These are phyloP conservation scores for Amphiprion clarkii DNA, from an alignment of 2,797 vertebrate species.

Conservation along the genomic window DNA sequence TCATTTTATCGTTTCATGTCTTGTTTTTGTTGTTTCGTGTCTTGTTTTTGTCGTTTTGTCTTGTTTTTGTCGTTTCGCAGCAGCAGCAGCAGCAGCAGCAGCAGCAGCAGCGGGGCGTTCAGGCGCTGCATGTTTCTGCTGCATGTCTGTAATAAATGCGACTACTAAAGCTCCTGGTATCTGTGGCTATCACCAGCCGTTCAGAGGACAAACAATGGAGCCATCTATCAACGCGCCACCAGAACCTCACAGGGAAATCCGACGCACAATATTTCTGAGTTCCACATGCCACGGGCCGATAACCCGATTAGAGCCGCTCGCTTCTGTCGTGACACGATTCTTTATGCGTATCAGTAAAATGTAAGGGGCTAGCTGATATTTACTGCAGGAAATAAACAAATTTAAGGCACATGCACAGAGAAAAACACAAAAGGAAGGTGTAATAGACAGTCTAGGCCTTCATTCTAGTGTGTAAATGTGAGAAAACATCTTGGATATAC, in stretches of 20 bases:
- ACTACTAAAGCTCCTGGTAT: constrained; percentile 66
- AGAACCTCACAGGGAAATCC: constrained; percentile 39
- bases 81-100: constrained; percentile 48
- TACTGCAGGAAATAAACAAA: constrained; percentile 38
- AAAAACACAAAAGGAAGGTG: no score
- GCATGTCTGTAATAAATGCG: constrained; percentile 74
- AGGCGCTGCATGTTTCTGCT: constrained; percentile 67
- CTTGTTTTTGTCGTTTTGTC: no score
- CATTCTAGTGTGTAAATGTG: no score
- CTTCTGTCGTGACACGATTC: constrained; percentile 34
- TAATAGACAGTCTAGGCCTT: no score
- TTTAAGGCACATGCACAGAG: constrained; percentile 21
- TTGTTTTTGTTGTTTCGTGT: no score
- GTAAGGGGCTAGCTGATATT: constrained; percentile 36
- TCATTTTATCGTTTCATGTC: no score
- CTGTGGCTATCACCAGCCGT: constrained; percentile 71
- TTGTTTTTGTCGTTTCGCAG: no score
- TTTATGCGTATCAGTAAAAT: constrained; percentile 59
- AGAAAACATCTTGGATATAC: no score
- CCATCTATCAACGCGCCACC: constrained; percentile 69
- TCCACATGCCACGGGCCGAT: constrained; percentile 62
- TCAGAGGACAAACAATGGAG: constrained; percentile 69
- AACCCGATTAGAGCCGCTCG: constrained; percentile 56
- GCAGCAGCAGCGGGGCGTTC: constrained; percentile 51
- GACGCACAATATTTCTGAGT: constrained; percentile 59